Evolutionary conservation across 1,140 invertebrate genomes (phyloP).

Genomic region (Drosophila serrata): DNA sequence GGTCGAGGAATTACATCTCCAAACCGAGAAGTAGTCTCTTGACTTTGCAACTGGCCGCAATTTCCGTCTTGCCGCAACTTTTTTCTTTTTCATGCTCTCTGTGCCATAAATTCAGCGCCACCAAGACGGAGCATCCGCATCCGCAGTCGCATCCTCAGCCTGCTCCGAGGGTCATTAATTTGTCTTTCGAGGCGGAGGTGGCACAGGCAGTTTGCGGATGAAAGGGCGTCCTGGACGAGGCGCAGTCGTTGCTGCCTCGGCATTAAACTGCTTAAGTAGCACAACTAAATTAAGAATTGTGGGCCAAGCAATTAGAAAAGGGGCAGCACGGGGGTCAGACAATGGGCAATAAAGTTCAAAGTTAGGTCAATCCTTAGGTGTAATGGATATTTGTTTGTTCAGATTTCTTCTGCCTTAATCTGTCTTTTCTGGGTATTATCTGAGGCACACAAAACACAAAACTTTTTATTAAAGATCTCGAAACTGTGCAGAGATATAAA

Average conservation of each 20-base stretch:
- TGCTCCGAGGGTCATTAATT: constrained; percentile 74
- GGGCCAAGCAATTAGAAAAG: constrained; percentile 58
- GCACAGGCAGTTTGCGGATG: neutral
- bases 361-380: constrained; percentile 47
- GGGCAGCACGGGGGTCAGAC: neutral
- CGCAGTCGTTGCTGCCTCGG: constrained; percentile 31
- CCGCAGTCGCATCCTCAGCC: constrained; percentile 38
- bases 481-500: neutral
- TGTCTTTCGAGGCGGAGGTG: constrained; percentile 57
- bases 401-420: constrained; percentile 21
- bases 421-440: neutral
- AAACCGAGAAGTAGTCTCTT: constrained; percentile 51
- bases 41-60: constrained; percentile 69
- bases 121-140: constrained; percentile 61
- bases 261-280: constrained; percentile 82
- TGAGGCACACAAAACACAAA: neutral
- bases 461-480: neutral
- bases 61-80: constrained; percentile 70
- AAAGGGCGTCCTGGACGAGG: constrained; percentile 18
- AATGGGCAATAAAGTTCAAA: constrained; percentile 62
- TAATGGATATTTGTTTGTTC: constrained; percentile 40
- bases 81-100: constrained; percentile 40
- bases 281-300: constrained; percentile 81
- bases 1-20: constrained; percentile 40
- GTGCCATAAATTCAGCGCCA: constrained; percentile 72